A percentile compares a stretch with the other conserved stretches of the same genome.
Conservation (phyloP, 2,888 invertebrate species). For the Scaptomyza flava region DNA sequence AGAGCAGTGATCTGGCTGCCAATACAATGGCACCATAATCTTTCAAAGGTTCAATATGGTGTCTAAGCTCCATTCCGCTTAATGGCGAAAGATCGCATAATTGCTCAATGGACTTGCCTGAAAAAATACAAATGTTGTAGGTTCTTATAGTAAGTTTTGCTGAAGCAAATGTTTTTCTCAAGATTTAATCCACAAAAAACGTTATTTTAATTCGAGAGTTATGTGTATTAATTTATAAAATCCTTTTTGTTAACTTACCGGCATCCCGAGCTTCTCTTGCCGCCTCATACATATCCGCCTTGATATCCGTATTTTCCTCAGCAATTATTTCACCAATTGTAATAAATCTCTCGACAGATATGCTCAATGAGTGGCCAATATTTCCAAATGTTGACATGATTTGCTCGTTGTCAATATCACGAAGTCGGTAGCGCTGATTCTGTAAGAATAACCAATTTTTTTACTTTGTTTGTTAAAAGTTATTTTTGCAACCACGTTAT, state of each 20-base stretch:
- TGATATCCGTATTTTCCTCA: slow-evolving; percentile 98
- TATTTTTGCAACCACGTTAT: background rate
- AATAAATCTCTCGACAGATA: slow-evolving; percentile 98
- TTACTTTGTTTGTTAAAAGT: background rate
- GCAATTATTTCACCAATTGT: slow-evolving; percentile 99
- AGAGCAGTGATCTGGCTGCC: slow-evolving; percentile 96
- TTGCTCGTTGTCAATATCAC: slow-evolving; percentile 74
- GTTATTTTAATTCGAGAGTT: no score
- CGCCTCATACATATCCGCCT: slow-evolving; percentile 98
- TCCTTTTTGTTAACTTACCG: slow-evolving; percentile 86
- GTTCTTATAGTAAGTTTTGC: background rate
- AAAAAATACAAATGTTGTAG: slow-evolving; percentile 45
- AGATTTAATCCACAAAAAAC: background rate
- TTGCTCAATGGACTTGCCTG: slow-evolving; percentile 96
- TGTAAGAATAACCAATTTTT: slow-evolving; percentile 15
- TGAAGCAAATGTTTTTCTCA: no score
- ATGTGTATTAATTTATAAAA: background rate
- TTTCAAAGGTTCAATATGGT: slow-evolving; percentile 88
- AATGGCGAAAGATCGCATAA: slow-evolving; percentile 90
- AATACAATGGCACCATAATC: slow-evolving; percentile 92
- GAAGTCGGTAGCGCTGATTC: slow-evolving; percentile 70
- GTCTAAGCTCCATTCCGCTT: slow-evolving; percentile 86
- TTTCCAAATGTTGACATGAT: slow-evolving; percentile 84
- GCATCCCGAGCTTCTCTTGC: slow-evolving; percentile 98
- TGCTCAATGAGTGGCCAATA: slow-evolving; percentile 97